phyloP scores from a whole-genome alignment of 2,888 invertebrate genomes.

The Drosophila pseudotalamancana region DNA sequence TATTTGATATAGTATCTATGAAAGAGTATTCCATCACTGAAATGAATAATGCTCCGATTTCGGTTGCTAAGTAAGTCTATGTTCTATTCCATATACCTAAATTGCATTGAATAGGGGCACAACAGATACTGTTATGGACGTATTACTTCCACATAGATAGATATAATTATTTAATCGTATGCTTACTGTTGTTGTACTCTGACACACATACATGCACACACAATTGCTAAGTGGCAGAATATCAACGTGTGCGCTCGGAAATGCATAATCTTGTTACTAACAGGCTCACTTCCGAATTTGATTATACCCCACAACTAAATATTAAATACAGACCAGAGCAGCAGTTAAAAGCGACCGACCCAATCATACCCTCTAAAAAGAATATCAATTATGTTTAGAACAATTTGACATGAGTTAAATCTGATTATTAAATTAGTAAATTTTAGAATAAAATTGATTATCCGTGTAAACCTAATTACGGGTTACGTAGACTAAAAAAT shows the following conservation, averaged over 20 bases:
- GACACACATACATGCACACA: conserved; percentile 13
- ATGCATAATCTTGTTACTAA: conserved; percentile 40
- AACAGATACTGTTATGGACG: conserved; percentile 8
- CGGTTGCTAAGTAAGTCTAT: conserved; percentile 1
- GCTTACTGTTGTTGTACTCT: not conserved
- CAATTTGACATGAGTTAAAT: too few species aligned
- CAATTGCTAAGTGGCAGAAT: conserved; percentile 37
- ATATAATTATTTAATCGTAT: conserved; percentile 30
- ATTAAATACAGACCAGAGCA: conserved; percentile 4
- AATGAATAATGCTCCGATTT: not conserved
- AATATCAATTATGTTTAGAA: too few species aligned
- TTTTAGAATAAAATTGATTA: too few species aligned
- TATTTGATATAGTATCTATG: not conserved
- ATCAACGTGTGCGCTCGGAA: conserved; percentile 34
- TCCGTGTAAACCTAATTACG: too few species aligned
- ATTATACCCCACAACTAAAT: conserved; percentile 19
- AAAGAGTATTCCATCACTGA: not conserved
- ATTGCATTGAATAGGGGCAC: conserved; percentile 36
- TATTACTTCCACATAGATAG: conserved; percentile 17
- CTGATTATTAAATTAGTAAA: too few species aligned
- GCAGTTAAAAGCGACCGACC: not conserved
- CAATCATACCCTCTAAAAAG: not conserved
- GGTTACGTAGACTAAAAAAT: too few species aligned
- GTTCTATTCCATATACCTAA: conserved; percentile 18
- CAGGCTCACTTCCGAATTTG: conserved; percentile 41